Evolutionary conservation across 2,888 invertebrate genomes (phyloP).

Genomic region (Drosophila hamatofila): DNA sequence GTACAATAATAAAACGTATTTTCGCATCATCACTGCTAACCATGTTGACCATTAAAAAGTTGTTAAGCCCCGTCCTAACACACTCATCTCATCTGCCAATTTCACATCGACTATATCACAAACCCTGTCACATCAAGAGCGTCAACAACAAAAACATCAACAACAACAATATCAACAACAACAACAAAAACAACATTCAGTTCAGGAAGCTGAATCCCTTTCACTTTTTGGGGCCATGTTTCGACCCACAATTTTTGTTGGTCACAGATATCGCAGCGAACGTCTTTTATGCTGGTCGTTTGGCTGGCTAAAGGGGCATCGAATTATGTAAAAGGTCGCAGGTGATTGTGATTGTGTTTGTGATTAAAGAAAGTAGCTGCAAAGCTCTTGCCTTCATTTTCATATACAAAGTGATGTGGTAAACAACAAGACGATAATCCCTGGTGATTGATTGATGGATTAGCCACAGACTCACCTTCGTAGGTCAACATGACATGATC

Average conservation of each 20-base stretch:
- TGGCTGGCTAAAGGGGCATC: slow-evolving; percentile 13
- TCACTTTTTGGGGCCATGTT: slow-evolving; percentile 73
- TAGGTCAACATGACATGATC: slow-evolving; percentile 94
- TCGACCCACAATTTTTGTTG: slow-evolving; percentile 51
- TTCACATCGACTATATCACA: slow-evolving; percentile 4
- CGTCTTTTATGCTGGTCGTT: slow-evolving; percentile 31
- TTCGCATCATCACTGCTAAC: slow-evolving; percentile 5
- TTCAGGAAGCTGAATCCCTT: slow-evolving; percentile 82
- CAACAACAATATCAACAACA: neutral
- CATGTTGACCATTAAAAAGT: slow-evolving; percentile 26
- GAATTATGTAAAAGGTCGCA: slow-evolving; percentile 31
- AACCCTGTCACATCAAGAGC: slow-evolving; percentile 1
- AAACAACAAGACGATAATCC: neutral
- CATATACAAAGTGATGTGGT: neutral
- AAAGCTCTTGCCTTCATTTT: neutral
- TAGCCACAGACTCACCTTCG: slow-evolving; percentile 88
- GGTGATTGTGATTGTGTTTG: slow-evolving; percentile 18
- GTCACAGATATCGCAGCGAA: slow-evolving; percentile 29
- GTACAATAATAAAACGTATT: neutral
- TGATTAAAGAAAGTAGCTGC: slow-evolving; percentile 35
- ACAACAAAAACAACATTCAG: slow-evolving; percentile 16
- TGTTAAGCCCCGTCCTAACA: slow-evolving; percentile 8
- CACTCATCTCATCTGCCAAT: slow-evolving; percentile 32
- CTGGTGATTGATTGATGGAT: neutral
- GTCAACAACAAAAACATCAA: slow-evolving; percentile 1